A percentile compares a stretch with the other conserved stretches of the same genome.
These are phyloP conservation scores for Apotomis capreana DNA, from an alignment of 2,888 invertebrate genomes.

Conservation along the genomic window DNA sequence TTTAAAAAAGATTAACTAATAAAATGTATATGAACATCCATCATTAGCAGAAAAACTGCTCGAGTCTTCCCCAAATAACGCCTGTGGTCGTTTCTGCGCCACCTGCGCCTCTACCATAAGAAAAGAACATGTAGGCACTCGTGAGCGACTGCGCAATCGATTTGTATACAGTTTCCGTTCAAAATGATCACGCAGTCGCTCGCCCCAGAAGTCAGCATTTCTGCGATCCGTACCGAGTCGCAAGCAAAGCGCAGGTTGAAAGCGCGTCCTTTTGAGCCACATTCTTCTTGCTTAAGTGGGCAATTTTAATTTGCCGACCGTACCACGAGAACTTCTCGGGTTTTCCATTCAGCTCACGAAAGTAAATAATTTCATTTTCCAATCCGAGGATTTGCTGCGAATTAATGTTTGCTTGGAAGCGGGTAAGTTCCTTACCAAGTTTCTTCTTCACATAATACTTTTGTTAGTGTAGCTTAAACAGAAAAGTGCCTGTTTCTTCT, in stretches of 20 bases:
- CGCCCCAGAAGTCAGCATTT: neutral
- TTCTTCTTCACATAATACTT: conserved; percentile 18
- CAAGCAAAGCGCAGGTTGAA: conserved; percentile 37
- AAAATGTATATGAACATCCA: too few species aligned
- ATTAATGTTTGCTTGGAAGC: conserved; percentile 46
- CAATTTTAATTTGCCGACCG: conserved; percentile 52
- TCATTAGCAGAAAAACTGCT: too few species aligned
- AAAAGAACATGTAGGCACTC: too few species aligned
- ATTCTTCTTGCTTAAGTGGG: conserved; percentile 51
- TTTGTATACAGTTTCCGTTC: too few species aligned
- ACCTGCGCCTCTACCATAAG: too few species aligned
- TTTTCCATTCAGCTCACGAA: conserved; percentile 46
- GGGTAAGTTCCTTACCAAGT: conserved; percentile 10
- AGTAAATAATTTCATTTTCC: conserved; percentile 51
- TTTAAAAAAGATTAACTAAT: too few species aligned
- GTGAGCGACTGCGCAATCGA: too few species aligned
- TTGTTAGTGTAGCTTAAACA: conserved; percentile 18
- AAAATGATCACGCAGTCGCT: too few species aligned
- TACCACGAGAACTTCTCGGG: conserved; percentile 37
- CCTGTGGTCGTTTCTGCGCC: too few species aligned
- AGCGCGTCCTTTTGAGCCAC: conserved; percentile 32
- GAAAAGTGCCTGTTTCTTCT: neutral
- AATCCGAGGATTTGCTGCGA: conserved; percentile 40
- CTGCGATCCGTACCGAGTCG: conserved; percentile 28
- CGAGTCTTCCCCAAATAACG: too few species aligned